phyloP scores from a whole-genome alignment of 2,888 invertebrate genomes.

The Aphodius sticticus region DNA sequence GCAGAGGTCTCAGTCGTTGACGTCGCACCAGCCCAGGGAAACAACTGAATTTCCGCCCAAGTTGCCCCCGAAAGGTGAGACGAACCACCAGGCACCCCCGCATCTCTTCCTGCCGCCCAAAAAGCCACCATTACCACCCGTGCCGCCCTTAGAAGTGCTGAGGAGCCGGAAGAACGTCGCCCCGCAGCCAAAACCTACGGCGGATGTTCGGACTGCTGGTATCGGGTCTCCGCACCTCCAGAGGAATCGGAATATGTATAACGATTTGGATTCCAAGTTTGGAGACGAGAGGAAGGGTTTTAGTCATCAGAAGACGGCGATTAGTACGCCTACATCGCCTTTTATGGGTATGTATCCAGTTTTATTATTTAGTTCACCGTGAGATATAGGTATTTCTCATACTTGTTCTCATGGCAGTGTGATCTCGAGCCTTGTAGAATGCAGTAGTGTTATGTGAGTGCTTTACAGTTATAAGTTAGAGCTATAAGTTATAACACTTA shows the following conservation, averaged over 20 bases:
- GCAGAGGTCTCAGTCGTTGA: constrained; percentile 67
- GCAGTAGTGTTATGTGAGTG: no score
- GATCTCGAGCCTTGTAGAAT: neutral
- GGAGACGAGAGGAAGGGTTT: constrained; percentile 40
- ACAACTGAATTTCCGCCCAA: constrained; percentile 60
- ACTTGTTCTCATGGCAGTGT: neutral
- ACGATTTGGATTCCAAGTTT: constrained; percentile 65
- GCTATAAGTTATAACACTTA: no score
- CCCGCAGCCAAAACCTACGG: constrained; percentile 56
- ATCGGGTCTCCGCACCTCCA: constrained; percentile 72
- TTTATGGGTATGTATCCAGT: constrained; percentile 54
- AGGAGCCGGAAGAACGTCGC: constrained; percentile 63
- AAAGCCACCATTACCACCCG: constrained; percentile 77
- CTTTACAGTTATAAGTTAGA: no score
- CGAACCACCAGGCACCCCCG: constrained; percentile 59
- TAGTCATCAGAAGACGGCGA: constrained; percentile 51
- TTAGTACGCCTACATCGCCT: constrained; percentile 59
- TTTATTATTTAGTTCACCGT: no score
- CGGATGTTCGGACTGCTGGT: constrained; percentile 66
- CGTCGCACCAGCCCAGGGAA: constrained; percentile 42
- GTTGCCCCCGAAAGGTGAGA: constrained; percentile 65
- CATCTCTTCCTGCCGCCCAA: constrained; percentile 70
- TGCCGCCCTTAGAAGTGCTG: constrained; percentile 70
- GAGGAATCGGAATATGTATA: constrained; percentile 66
- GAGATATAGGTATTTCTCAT: no score